A percentile compares a stretch with the other conserved stretches of the same genome.
Evolutionary conservation across 2,113 vertebrate species (phyloP).

Genomic region (Lepisosteus osseus): DNA sequence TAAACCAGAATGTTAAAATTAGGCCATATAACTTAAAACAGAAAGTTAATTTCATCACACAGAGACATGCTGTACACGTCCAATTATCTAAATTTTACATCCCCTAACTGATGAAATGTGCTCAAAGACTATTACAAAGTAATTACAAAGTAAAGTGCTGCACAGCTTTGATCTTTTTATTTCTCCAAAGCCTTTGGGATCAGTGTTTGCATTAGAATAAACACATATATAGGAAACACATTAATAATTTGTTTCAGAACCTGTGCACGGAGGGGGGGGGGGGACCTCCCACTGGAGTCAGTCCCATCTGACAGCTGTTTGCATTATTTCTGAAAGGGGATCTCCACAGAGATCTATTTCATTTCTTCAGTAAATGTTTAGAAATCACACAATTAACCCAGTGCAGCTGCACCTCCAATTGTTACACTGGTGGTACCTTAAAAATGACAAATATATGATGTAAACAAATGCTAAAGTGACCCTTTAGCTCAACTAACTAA

Average conservation of each 20-base stretch:
- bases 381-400: too few species aligned
- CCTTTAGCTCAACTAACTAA: too few species aligned
- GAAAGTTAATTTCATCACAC: too few species aligned
- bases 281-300: slow-evolving; percentile 32
- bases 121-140: slow-evolving; percentile 43
- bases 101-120: slow-evolving; percentile 45
- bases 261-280: slow-evolving; percentile 23
- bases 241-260: slow-evolving; percentile 48
- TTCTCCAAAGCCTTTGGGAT: slow-evolving; percentile 25
- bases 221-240: slow-evolving; percentile 33
- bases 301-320: slow-evolving; percentile 36
- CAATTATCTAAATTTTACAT: not conserved
- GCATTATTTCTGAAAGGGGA: not conserved
- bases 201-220: too few species aligned
- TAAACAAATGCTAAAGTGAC: too few species aligned
- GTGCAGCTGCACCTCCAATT: too few species aligned
- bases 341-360: not conserved
- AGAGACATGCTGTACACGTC: too few species aligned
- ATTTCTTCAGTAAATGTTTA: slow-evolving; percentile 2
- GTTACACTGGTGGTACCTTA: too few species aligned
- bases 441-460: too few species aligned
- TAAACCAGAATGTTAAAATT: too few species aligned
- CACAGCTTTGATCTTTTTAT: slow-evolving; percentile 51
- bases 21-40: too few species aligned
- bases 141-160: slow-evolving; percentile 35